Percentiles rank a stretch among this genome's conserved stretches.
Conservation (phyloP, 1,140 invertebrate genomes). For the Dinoponera quadriceps region DNA sequence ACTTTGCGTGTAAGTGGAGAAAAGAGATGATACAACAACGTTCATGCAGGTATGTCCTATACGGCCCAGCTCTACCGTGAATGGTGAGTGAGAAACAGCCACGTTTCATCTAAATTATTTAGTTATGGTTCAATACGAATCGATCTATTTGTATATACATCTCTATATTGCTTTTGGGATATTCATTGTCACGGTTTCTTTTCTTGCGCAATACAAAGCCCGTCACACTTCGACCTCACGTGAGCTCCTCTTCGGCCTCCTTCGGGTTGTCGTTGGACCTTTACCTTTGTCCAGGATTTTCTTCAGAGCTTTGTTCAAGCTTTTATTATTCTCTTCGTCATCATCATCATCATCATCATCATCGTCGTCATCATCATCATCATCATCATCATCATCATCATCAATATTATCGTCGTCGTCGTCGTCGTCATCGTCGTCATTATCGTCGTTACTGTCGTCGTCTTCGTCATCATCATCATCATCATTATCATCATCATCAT, state of each 20-base stretch:
- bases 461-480: constrained; percentile 85
- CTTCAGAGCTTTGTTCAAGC: constrained; percentile 79
- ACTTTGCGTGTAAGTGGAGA: constrained; percentile 46
- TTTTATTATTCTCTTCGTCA: constrained; percentile 65
- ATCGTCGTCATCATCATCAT: constrained; percentile 80
- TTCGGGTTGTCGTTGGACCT: constrained; percentile 69
- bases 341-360: constrained; percentile 76
- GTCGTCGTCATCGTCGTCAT: constrained; percentile 75
- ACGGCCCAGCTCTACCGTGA: constrained; percentile 67
- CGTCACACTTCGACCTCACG: constrained; percentile 78
- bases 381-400: constrained; percentile 81
- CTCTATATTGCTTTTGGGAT: constrained; percentile 66
- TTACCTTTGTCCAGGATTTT: constrained; percentile 81
- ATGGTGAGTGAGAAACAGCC: constrained; percentile 46
- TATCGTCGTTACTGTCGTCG: constrained; percentile 83
- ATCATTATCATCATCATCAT: constrained; percentile 82
- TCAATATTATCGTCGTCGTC: constrained; percentile 81
- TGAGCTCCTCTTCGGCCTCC: constrained; percentile 75
- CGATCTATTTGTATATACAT: constrained; percentile 65
- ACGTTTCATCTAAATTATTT: constrained; percentile 65
- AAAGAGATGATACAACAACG: constrained; percentile 29
- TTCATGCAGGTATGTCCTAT: constrained; percentile 77
- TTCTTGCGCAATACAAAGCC: constrained; percentile 74
- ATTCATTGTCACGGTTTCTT: constrained; percentile 60
- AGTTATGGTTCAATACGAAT: constrained; percentile 68